A percentile compares a stretch with the other conserved stretches of the same genome.
phyloP scores from a whole-genome alignment of 1,140 invertebrate genomes.

The Geopemphigus sp. region DNA sequence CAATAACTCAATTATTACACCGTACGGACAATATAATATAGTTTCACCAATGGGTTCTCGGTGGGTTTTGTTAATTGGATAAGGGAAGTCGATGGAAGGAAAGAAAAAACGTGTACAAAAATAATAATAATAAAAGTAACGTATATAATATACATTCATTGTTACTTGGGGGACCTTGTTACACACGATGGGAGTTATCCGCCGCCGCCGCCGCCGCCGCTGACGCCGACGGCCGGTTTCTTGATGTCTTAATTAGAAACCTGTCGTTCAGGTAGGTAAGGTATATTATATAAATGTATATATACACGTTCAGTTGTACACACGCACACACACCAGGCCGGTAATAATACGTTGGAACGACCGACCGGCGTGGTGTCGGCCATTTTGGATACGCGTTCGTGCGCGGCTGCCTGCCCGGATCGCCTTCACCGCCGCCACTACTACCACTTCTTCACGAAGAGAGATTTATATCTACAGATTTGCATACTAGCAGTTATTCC shows the following conservation, averaged over 20 bases:
- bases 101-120: neutral
- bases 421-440: neutral
- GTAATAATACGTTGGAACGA: constrained; percentile 27
- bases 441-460: neutral
- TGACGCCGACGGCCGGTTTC: constrained; percentile 34
- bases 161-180: constrained; percentile 30
- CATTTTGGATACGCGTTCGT: constrained; percentile 45
- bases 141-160: constrained; percentile 14
- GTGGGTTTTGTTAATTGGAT: constrained; percentile 45
- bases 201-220: too few relatives aligned
- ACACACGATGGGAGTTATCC: constrained; percentile 40
- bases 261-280: constrained; percentile 29
- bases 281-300: neutral
- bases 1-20: constrained; percentile 39
- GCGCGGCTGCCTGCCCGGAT: constrained; percentile 8
- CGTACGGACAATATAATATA: neutral
- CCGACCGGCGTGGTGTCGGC: constrained; percentile 13
- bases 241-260: constrained; percentile 49
- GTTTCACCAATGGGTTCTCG: neutral
- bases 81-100: neutral
- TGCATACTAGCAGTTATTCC: constrained; percentile 37
- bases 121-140: constrained; percentile 23
- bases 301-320: neutral
- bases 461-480: constrained; percentile 45
- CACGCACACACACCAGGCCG: constrained; percentile 24